Base-by-base conservation (phyloP, 2,113 vertebrate genomes). In the Penelope pileata region DNA sequence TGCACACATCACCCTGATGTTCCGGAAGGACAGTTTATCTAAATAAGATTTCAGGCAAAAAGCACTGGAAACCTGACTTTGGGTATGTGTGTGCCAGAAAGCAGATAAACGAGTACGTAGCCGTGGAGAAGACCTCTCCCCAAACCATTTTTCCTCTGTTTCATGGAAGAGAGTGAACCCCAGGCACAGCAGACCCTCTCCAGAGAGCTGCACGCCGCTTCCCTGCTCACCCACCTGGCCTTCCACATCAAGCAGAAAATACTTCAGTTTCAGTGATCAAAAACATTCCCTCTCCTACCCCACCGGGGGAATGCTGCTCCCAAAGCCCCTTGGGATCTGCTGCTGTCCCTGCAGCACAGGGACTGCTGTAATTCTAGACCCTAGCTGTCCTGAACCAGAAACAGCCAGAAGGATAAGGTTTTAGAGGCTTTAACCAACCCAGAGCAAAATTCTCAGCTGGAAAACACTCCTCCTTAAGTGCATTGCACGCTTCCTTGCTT, bases 211-310 rank as follows among this genome's bases (percentile, higher is more conserved):
- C 68, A 45, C 29, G 74, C 27, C 1, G 0, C 56, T 68, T 47
- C 47, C 54, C 81, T 79, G 83, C 62, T 81, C 91, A 76, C 77
- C 86, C 95, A 96, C 86, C 89, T 95, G 91, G 88, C 74, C 53
- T 91, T 87, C 92, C 69, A 86, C 50, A 76, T 95, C 88, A 96
- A 91, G 74, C 69, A 92, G 69, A 96, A 94, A 97, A 92, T 91
- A 53, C 66, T 94, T 94, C 45, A 89, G 74, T 75, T 88, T 51
- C 64, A 88, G 60, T 0, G 13, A 93, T 95, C 83, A 94, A 91
- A 95, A 77, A 62, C 72, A 82, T 88, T 93, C 73, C 58, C 66
- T 86, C 81, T 92, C 75, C 45, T 86, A n/a, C 27, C 51, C 75
- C 62, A 66, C 40, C 2, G 1, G 40, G 79, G 48, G 88, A 93